Evolutionary conservation across 2,888 invertebrate species (phyloP), one percentile per base, ranked within the genome.

Genomic region (Volucella zonaria): DNA sequence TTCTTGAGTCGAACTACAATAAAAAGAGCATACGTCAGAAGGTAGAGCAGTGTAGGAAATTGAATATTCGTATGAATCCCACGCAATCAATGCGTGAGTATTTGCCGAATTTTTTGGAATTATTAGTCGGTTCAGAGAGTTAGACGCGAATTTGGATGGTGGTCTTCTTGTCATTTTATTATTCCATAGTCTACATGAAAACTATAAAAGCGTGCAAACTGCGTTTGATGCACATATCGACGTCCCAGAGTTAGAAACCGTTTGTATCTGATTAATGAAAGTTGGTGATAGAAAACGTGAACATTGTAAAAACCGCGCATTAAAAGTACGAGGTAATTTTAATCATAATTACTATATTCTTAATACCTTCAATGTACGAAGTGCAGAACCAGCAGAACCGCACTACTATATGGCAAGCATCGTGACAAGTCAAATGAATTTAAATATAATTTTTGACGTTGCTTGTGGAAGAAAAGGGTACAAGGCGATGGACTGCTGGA

Each of bases 241-340:
- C 42, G 6, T 2, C 42, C 73, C 73, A 23, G 11, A 52, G 18
- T 40, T 71, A 3, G 23, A 38, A 42, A 61, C 54, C 9, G 15
- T 62, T 11, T 8, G 31, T 1, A 18, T 31, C 2, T 18, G 56
- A 12, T 45, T 75, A 23, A 54, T 75, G 58, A 56, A 56, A 64
- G 56, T 66, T 18, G 62, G 64, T 15, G 64, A 64, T 49, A 56
- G 40, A n/a, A 62, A 56, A 45, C 11, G 23, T 18, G 47, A 75
- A 31, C 8, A 14, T 12, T 18, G 10, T 3, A 8, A 38, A n/a
- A 70, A 70, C 38, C 47, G 49, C 38, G 59, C 42, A 59, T 1
- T 70, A 4, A 67, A 15, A 49, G 58, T 58, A 18, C 47, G n/a
- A 49, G 40, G 18, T 59, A 54, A 31, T 43, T 42, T 43, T 23